phyloP scores from a whole-genome alignment of 2,888 invertebrate genomes.

The Acleris holmiana region DNA sequence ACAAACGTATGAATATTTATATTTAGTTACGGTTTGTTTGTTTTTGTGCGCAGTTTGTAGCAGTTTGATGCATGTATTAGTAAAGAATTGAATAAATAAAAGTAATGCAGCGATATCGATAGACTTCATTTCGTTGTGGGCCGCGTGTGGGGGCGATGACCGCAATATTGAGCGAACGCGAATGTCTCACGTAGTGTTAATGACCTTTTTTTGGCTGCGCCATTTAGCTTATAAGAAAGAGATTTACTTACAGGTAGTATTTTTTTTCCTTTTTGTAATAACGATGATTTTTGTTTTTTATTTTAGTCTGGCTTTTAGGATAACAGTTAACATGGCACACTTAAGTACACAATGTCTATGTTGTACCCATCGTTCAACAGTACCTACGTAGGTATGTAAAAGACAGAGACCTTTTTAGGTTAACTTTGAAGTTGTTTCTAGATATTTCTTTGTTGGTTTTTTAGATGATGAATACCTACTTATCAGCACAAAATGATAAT shows the following conservation, averaged over 20 bases:
- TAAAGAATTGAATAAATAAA: conserved; percentile 35
- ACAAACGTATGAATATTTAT: conserved; percentile 33
- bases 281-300: too few relatives aligned
- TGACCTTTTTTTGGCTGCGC: conserved; percentile 82
- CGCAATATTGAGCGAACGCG: conserved; percentile 81
- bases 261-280: background rate
- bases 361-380: too few relatives aligned
- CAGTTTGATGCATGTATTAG: conserved; percentile 21
- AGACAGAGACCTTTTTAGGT: too few relatives aligned
- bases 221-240: conserved; percentile 52
- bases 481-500: too few relatives aligned
- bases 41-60: conserved; percentile 23
- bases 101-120: conserved; percentile 34
- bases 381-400: too few relatives aligned
- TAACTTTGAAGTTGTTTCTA: too few relatives aligned
- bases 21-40: conserved; percentile 25
- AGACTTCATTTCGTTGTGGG: conserved; percentile 45
- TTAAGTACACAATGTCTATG: too few relatives aligned
- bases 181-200: conserved; percentile 83
- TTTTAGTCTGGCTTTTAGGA: too few relatives aligned
- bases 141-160: conserved; percentile 77
- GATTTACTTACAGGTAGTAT: conserved; percentile 30
- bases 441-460: too few relatives aligned
- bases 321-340: too few relatives aligned
- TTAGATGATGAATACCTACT: too few relatives aligned